These are phyloP conservation scores for Bellardia pandia DNA, from an alignment of 2,888 invertebrate species.

Conservation along the genomic window DNA sequence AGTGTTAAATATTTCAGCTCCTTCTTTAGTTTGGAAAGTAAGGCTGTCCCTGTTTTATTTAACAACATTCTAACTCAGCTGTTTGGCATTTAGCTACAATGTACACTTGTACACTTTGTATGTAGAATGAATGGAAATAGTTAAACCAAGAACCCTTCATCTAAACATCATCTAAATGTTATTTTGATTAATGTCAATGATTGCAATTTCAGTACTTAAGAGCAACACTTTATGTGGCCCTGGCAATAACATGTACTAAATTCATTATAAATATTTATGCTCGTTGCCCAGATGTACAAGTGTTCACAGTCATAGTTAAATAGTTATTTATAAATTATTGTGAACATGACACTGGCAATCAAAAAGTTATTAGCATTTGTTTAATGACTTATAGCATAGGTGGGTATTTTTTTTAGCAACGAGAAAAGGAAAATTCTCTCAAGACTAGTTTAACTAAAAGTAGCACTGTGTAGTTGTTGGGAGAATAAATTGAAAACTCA, in stretches of 20 bases:
- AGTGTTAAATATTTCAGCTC: not conserved
- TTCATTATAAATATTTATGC: not conserved
- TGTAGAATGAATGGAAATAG: not conserved
- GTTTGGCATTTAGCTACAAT: not conserved
- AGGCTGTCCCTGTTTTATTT: not conserved
- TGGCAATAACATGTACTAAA: no score
- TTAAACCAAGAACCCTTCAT: slow-evolving; percentile 19
- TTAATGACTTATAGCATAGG: slow-evolving; percentile 15
- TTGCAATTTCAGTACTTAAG: slow-evolving; percentile 54
- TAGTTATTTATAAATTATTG: slow-evolving; percentile 40
- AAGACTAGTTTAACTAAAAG: not conserved
- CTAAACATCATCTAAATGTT: slow-evolving; percentile 61
- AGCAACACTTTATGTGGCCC: slow-evolving; percentile 54
- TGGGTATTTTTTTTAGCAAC: not conserved
- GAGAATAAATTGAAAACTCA: no score
- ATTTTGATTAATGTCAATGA: slow-evolving; percentile 72
- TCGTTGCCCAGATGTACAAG: no score
- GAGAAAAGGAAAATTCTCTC: not conserved
- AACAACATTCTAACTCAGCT: slow-evolving; percentile 28
- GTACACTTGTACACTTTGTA: slow-evolving; percentile 13
- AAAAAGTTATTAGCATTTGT: slow-evolving; percentile 73
- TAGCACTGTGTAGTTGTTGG: not conserved
- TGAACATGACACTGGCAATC: slow-evolving; percentile 46
- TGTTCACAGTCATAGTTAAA: not conserved
- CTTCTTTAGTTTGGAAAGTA: not conserved